These are phyloP conservation scores for Pedionomus torquatus DNA, from an alignment of 2,113 vertebrate species.

Conservation along the genomic window DNA sequence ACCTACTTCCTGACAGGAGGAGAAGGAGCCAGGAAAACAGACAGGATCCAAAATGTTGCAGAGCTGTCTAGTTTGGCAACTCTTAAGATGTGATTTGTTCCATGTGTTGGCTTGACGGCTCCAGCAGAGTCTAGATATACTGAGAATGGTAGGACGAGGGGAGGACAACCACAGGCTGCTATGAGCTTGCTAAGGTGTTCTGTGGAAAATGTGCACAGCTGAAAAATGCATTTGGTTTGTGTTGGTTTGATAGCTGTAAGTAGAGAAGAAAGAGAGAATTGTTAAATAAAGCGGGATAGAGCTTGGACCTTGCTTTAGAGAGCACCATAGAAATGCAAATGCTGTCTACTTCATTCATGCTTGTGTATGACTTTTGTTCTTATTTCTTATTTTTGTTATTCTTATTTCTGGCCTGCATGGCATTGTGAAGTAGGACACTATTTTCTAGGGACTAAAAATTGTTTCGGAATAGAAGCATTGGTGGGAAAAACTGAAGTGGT, in stretches of 20 bases:
- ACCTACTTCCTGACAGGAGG: background rate
- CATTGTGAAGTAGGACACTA: accelerated
- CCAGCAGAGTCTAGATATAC: background rate
- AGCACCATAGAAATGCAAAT: background rate
- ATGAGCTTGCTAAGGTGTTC: background rate
- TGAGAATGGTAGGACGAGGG: background rate
- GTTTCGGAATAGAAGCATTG: background rate
- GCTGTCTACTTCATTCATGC: background rate
- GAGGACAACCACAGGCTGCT: background rate
- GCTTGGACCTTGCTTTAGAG: background rate
- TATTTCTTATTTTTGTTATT: background rate
- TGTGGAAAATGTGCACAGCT: background rate
- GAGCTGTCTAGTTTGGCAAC: background rate
- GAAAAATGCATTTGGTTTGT: background rate
- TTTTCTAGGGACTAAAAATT: background rate
- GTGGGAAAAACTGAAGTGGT: background rate
- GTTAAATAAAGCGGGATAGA: background rate
- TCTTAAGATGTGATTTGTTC: background rate
- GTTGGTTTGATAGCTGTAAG: background rate
- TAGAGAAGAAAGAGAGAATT: background rate
- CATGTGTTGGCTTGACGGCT: background rate
- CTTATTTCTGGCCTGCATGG: background rate
- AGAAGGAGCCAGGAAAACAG: background rate
- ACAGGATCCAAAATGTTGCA: background rate
- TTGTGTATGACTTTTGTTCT: background rate